These are phyloP conservation scores for Minunthozetes semirufus DNA, from an alignment of 2,888 invertebrate genomes.

Conservation along the genomic window DNA sequence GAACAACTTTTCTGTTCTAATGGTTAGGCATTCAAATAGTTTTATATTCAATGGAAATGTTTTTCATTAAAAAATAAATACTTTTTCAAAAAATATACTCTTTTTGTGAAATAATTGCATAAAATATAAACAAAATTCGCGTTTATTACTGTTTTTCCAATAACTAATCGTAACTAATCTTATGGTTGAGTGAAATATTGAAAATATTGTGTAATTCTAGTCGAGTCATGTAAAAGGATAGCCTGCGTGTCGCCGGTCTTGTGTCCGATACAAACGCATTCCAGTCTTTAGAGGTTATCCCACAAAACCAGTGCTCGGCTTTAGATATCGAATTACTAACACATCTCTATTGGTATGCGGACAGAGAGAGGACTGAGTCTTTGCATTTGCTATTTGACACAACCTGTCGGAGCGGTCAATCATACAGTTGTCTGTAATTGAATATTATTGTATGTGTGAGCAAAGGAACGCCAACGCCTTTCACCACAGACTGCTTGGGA, in stretches of 20 bases:
- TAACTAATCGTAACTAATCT: background rate
- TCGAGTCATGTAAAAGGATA: background rate
- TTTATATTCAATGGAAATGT: too few species aligned
- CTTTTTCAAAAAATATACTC: too few species aligned
- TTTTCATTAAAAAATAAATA: too few species aligned
- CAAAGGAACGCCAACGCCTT: constrained; percentile 4
- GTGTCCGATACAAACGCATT: background rate
- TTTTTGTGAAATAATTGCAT: too few species aligned
- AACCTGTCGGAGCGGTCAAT: background rate
- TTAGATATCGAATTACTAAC: constrained; percentile 9
- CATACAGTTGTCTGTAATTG: background rate
- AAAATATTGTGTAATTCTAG: background rate
- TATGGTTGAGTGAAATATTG: background rate
- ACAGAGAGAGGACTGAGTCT: background rate
- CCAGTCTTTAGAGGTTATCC: background rate
- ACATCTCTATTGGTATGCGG: constrained; percentile 17
- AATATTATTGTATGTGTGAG: constrained; percentile 2
- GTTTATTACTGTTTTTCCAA: too few species aligned
- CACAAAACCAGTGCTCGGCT: constrained; percentile 6
- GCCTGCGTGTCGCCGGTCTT: constrained; percentile 16
- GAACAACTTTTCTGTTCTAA: background rate
- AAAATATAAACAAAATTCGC: too few species aligned
- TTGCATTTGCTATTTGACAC: background rate
- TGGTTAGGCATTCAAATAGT: background rate
- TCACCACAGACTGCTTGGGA: constrained; percentile 26